These are phyloP conservation scores for Indri indri DNA, from an alignment of 2,113 vertebrate genomes.

Conservation along the genomic window DNA sequence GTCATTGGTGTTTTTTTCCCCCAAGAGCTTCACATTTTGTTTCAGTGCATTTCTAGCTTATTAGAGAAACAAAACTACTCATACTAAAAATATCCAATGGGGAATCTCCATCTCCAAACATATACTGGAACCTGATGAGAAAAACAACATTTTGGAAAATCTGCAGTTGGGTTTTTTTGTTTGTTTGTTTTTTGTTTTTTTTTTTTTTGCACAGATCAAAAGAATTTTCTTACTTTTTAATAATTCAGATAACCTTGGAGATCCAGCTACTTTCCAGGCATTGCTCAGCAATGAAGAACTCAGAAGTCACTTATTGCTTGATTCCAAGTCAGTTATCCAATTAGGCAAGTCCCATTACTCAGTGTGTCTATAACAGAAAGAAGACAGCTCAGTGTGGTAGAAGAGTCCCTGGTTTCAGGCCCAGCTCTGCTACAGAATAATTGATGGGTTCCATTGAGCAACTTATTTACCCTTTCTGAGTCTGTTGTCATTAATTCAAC, in stretches of 20 bases:
- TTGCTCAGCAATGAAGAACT: constrained; percentile 8
- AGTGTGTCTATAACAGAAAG: not conserved
- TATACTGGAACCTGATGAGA: constrained; percentile 32
- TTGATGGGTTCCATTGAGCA: not conserved
- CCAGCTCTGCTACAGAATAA: not conserved
- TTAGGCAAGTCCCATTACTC: not conserved
- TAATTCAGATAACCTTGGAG: constrained; percentile 58
- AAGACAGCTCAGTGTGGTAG: not conserved
- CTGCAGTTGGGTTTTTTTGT: not conserved
- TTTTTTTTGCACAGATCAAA: constrained; percentile 37
- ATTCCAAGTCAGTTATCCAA: not conserved
- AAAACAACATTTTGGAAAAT: constrained; percentile 64
- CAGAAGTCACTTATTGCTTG: not conserved
- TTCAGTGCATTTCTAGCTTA: constrained; percentile 8
- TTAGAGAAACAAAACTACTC: constrained; percentile 48
- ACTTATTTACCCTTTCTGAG: not conserved
- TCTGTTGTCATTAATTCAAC: not conserved
- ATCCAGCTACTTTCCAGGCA: constrained; percentile 16
- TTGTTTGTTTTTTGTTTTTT: not conserved
- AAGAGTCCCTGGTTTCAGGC: not conserved
- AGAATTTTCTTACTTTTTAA: constrained; percentile 55
- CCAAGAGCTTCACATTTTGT: constrained; percentile 45
- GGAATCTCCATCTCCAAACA: not conserved
- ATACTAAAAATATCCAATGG: not conserved
- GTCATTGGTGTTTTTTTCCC: not conserved